Percentiles rank a stretch among this genome's conserved stretches.
These are phyloP conservation scores for Pangasius sanitwongsei DNA, from an alignment of 2,797 vertebrate genomes.

Conservation along the genomic window DNA sequence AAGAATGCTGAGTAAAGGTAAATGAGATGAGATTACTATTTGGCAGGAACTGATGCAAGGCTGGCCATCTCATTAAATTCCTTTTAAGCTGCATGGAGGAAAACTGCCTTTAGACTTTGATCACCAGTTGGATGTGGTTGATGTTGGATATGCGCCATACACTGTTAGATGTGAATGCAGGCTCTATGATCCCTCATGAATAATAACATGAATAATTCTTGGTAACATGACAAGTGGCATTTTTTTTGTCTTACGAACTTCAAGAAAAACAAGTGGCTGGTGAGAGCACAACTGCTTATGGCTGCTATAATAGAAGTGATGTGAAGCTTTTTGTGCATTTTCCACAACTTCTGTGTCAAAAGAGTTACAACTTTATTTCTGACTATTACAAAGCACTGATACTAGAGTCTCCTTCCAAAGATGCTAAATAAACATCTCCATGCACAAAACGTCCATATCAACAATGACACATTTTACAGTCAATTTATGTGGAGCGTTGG, in stretches of 20 bases:
- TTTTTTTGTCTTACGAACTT: background rate
- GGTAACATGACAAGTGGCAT: background rate
- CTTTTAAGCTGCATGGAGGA: slow-evolving; percentile 33
- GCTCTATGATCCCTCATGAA: slow-evolving; percentile 39
- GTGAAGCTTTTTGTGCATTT: background rate
- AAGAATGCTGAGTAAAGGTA: slow-evolving; percentile 27
- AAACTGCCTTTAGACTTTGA: slow-evolving; percentile 62
- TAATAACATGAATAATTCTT: slow-evolving; percentile 1
- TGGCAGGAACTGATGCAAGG: slow-evolving; percentile 35
- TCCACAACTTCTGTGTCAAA: background rate
- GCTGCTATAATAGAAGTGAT: background rate
- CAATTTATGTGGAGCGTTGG: background rate
- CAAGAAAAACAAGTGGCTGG: background rate
- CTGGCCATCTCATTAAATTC: slow-evolving; percentile 47
- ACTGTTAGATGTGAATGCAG: slow-evolving; percentile 57
- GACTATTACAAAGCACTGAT: no score
- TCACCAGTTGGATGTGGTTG: slow-evolving; percentile 55
- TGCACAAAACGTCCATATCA: background rate
- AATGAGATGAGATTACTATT: slow-evolving; percentile 34
- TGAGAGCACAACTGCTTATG: background rate
- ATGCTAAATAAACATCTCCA: background rate
- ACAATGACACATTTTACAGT: background rate
- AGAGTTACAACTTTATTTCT: background rate
- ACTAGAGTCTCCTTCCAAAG: background rate
- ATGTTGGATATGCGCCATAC: slow-evolving; percentile 55